Base-by-base conservation (phyloP, 35 echinoderm and acorn worm species). In the Ophioderma brevispina region DNA sequence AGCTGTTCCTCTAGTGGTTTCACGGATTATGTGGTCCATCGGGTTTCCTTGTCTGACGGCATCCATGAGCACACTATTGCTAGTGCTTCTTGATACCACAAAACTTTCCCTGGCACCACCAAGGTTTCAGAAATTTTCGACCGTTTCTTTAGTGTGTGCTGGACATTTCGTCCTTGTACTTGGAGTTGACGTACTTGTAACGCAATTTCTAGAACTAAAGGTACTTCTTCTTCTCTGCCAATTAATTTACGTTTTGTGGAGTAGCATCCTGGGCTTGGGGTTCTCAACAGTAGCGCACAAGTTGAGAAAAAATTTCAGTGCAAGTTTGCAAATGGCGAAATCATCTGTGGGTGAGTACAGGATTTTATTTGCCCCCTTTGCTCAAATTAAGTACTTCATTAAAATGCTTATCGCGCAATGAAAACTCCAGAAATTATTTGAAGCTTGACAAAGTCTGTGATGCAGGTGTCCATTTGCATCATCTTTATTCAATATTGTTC, bases 81-180 rank as follows among this genome's bases (percentile, higher is more conserved):
- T 97, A 3, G 95, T 97, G 32, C 77, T 97, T 30, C 78, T 94
- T 1, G 95, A 97, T 76, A 97, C 95, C 0, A 97, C 95, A n/a
- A 97, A 94, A 78, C 49, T 97, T 8, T 97, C 95, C 80, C 85
- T 97, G 19, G 95, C 88, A 17, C 95, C 95, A 21, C 95, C 95
- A 37, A 90, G 81, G 38, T 97, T 94, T 76, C 95, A 94, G 81
- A 94, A 94, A 46, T 97, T 90, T 39, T 90, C 89, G 8, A 80
- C 92, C 1, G 85, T 97, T 0, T 64, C 89, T 4, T 34, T 77
- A 25, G 34, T 94, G 19, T 91, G 92, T 40, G 55, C 50, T 36
- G 36, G 39, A 19, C 95, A 97, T 77, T 97, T 97, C 64, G 39
- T 91, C 28, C 31, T 94, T 35, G 95, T 97, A 23, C 63, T 97